These are phyloP conservation scores for Platycheirus albimanus DNA, from an alignment of 2,888 invertebrate genomes.

Conservation along the genomic window DNA sequence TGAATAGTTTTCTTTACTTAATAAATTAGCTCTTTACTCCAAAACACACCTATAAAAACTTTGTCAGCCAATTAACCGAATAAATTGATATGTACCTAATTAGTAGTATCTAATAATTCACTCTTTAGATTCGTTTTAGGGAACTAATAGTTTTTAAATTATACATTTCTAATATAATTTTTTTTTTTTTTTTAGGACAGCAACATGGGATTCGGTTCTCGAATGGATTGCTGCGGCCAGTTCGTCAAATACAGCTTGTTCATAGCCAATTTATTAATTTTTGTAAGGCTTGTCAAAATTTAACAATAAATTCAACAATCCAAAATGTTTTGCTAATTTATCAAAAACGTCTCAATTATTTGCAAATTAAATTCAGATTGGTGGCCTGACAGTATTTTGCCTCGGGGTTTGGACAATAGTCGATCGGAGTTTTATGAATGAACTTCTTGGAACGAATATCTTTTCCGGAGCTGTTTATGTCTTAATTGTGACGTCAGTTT, in stretches of 20 bases:
- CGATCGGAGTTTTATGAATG: slow-evolving; percentile 92
- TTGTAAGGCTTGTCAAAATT: slow-evolving; percentile 86
- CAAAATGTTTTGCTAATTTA: neutral
- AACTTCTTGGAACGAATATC: slow-evolving; percentile 93
- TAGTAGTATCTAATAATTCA: too few relatives aligned
- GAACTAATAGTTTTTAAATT: too few relatives aligned
- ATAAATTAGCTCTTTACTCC: too few relatives aligned
- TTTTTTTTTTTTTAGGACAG: slow-evolving; percentile 77
- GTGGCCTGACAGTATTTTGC: slow-evolving; percentile 89
- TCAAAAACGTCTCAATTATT: neutral
- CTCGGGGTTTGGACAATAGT: slow-evolving; percentile 93
- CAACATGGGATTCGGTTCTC: slow-evolving; percentile 89
- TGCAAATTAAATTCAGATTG: slow-evolving; percentile 87
- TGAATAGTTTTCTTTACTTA: too few relatives aligned
- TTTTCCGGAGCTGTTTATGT: slow-evolving; percentile 94
- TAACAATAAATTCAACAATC: neutral
- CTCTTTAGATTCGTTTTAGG: too few relatives aligned
- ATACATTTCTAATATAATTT: slow-evolving; percentile 4
- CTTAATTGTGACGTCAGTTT: slow-evolving; percentile 90
- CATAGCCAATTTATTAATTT: slow-evolving; percentile 91
- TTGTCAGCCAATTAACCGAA: too few relatives aligned
- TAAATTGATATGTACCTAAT: too few relatives aligned
- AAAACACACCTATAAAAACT: too few relatives aligned
- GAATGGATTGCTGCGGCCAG: slow-evolving; percentile 94
- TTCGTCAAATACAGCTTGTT: slow-evolving; percentile 94